These are phyloP conservation scores for Neoascia interrupta DNA, from an alignment of 2,888 invertebrate species.

Conservation along the genomic window DNA sequence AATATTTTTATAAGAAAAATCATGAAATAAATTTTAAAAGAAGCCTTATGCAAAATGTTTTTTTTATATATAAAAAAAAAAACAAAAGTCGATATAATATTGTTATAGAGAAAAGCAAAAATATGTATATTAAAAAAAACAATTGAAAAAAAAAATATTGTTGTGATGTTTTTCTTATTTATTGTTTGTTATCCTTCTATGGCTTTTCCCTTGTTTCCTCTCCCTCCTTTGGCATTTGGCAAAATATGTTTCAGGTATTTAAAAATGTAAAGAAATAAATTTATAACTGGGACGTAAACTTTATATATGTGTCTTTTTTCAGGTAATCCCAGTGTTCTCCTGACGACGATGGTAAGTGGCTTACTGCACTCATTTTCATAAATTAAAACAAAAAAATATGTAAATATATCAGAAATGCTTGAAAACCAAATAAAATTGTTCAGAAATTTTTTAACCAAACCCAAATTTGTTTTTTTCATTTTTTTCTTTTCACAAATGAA, in stretches of 20 bases:
- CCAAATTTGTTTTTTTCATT: conserved; percentile 37
- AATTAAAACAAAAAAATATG: no score
- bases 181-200: no score
- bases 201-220: no score
- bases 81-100: conserved; percentile 70
- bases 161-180: conserved; percentile 44
- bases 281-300: no score
- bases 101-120: conserved; percentile 72
- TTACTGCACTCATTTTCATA: no score
- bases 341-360: conserved; percentile 20
- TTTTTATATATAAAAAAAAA: conserved; percentile 50
- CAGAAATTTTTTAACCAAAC: not conserved
- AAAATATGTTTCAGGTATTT: no score
- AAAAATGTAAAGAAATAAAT: no score
- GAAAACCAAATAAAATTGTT: conserved; percentile 33
- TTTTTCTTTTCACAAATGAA: conserved; percentile 4
- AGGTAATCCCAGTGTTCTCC: not conserved
- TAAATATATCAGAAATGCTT: conserved; percentile 40
- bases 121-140: conserved; percentile 69
- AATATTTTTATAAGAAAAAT: conserved; percentile 65
- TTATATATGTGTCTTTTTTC: no score
- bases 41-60: conserved; percentile 53
- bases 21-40: conserved; percentile 63
- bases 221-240: no score
- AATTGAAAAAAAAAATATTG: conserved; percentile 66